Evolutionary conservation across 2,113 vertebrate genomes (phyloP).

Genomic region (Xiphophorus hellerii): DNA sequence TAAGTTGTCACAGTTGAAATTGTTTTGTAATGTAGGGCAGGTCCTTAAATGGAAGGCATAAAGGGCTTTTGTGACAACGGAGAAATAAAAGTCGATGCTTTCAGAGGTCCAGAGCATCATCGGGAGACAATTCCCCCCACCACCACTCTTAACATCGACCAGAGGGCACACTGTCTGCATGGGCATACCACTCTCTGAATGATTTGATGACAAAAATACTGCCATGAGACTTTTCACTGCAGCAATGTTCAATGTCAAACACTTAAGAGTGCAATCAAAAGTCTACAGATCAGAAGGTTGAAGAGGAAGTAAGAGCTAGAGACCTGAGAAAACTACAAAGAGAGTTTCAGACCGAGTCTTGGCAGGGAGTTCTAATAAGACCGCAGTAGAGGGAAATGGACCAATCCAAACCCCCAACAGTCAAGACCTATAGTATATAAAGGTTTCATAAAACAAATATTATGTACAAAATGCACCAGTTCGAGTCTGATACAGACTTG

Average conservation of each 20-base stretch:
- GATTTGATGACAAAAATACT: neutral
- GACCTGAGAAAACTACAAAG: constrained; percentile 13
- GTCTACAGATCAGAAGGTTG: neutral
- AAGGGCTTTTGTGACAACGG: neutral
- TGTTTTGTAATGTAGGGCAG: neutral
- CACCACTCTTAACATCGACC: neutral
- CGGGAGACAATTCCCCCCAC: neutral
- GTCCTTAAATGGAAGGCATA: neutral
- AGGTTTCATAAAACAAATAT: no score
- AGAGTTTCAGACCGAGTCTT: neutral
- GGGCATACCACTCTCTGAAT: neutral
- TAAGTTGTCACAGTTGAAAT: neutral
- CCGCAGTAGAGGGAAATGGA: no score
- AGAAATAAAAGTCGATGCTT: neutral
- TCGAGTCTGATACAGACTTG: no score
- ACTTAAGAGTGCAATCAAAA: neutral
- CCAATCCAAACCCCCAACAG: no score
- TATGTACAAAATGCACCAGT: no score
- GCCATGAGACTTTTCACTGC: neutral
- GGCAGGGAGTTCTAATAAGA: no score
- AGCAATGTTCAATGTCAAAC: neutral
- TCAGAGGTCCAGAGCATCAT: neutral
- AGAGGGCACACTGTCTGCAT: neutral
- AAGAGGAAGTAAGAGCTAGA: neutral
- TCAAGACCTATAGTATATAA: no score